Base-by-base conservation (phyloP, 2,797 vertebrate species). In the Pangasius djambal region DNA sequence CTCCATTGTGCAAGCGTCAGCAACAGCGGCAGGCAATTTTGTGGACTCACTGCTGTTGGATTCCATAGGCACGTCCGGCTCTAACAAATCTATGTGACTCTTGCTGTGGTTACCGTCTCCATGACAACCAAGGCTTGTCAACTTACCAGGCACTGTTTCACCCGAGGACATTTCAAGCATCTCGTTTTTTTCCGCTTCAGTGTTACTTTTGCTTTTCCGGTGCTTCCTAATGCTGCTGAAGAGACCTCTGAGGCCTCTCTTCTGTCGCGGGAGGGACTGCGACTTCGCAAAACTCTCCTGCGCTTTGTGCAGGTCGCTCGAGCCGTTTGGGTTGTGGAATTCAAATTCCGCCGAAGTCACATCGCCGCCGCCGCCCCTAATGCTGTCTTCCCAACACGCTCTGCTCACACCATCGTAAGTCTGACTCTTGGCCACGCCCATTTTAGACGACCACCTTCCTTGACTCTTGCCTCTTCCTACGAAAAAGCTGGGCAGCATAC, bases 401-500 rank as follows among this genome's bases (percentile, higher is more conserved):
- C 97, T 95, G 86, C 96, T 97, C 44, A 99, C 93, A 84, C 98
- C 97, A 6, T 98, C 97, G 0, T 98, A 97, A 0, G 98, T 99
- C 95, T 96, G 97, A 91, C 98, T 99, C 92, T 98, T 99, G 88
- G 95, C 93, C 22, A 99, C 92, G 75, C 96, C 96, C 89, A 97
- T 99, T 93, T 97, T 98, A 2, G 96, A 95, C 3, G 93, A 94
- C 85, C 92, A 95, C 91, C 97, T 98, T 83, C 91, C 96, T 25
- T 91, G 97, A 93, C 95, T 95, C 96, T 97, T 99, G 92, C 92
- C 96, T 87, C 96, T 96, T 63, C 97, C 97, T 4, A 97, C 96
- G 34, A 99, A 99, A 92, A 99, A 98, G 91, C 96, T 98, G 0
- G 98, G 98, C 89, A 99, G 94, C 44, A 98, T 97, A 89, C 98